phyloP scores from a whole-genome alignment of 2,113 vertebrate species.

The Onychostoma macrolepis region DNA sequence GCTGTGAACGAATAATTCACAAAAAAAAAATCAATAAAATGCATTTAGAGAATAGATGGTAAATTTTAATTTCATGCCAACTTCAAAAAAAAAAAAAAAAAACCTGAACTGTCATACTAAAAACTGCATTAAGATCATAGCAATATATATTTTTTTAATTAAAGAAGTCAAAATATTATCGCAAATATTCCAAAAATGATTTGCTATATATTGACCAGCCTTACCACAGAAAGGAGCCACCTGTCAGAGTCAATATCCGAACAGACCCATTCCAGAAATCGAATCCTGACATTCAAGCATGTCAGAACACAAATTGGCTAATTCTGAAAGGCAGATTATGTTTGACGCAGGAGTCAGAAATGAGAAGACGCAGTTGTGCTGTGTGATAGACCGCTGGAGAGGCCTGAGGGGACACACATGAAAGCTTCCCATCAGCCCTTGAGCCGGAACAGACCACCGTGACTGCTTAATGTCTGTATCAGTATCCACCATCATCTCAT shows the following conservation, averaged over 20 bases:
- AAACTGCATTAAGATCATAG: not conserved
- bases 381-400: conserved; percentile 13
- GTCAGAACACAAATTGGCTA: not conserved
- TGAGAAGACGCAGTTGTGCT: not conserved
- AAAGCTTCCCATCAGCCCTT: conserved; percentile 14
- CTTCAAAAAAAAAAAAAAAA: no score
- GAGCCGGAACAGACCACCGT: conserved; percentile 41
- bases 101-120: no score
- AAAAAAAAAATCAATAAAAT: no score
- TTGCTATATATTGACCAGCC: not conserved
- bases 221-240: not conserved
- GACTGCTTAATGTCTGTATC: conserved; percentile 34
- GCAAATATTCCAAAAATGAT: not conserved
- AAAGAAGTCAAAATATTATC: not conserved
- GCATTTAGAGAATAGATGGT: not conserved
- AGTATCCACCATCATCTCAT: conserved; percentile 62
- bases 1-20: no score
- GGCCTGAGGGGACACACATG: not conserved
- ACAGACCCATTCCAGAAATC: not conserved
- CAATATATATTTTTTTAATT: not conserved
- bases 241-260: conserved; percentile 5
- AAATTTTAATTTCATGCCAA: not conserved
- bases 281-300: conserved; percentile 14
- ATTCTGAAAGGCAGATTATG: not conserved
- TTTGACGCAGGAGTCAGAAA: not conserved